Base-by-base conservation (phyloP, 2,113 vertebrate species). In the Diadophis punctatus region DNA sequence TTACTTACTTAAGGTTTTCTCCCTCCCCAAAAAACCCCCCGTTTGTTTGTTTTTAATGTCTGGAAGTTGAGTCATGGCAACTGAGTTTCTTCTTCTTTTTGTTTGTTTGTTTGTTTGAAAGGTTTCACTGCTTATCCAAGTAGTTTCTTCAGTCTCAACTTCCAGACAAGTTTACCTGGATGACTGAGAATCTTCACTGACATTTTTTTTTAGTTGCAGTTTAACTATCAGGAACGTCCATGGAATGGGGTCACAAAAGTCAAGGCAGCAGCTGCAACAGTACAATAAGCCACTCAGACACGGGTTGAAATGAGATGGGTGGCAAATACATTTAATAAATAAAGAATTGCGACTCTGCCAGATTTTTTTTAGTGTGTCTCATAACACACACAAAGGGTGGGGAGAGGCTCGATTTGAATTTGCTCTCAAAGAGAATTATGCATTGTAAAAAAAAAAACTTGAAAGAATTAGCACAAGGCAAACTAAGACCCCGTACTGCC, bases 381-480 rank as follows among this genome's bases (percentile, higher is more conserved):
- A 16, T 68, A n/a, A n/a, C 63, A 68, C 30, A 68, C 12, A 14
- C 5, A 74, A 74, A 74, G 63, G n/a, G 34, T n/a, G 63, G 30
- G 63, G 10, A 55, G 53, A 88, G 8, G 9, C 10, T 84, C n/a
- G 2, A 0, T 14, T 39, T 34, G n/a, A 27, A 34, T 27, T 74
- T 74, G n/a, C 8, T 43, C 52, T 55, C 8, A 90, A 80, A 84
- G 22, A 39, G 34, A 55, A 14, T 11, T 25, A 1, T 56, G 43
- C 8, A 16, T 56, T 43, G 27, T 39, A 56, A 46, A 58, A 58
- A 53, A 53, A 53, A 85, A 39, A 48, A 20, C 27, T 9, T n/a
- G 6, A 90, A 90, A 90, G 30, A 51, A 51, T 34, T 94, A 90
- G 94, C 91, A 92, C 80, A 80, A 91, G 90, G 51, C 90, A 89